Conservation (phyloP, 2,113 vertebrate genomes). For the Cavia porcellus region DNA sequence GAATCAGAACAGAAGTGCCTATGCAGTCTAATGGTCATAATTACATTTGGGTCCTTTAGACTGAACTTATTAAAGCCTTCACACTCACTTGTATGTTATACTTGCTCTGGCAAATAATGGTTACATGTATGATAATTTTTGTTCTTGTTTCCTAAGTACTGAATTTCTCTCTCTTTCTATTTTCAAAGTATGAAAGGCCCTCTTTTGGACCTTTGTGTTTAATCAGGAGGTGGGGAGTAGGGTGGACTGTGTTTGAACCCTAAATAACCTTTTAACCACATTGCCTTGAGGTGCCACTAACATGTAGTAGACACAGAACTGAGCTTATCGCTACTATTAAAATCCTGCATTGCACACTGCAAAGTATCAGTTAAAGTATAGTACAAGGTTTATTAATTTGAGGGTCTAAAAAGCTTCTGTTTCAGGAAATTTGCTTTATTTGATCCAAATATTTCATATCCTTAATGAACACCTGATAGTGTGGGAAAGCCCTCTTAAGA, state of each 20-base stretch:
- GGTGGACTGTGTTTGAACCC: constrained; percentile 54
- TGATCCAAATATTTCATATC: constrained; percentile 73
- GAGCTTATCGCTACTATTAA: constrained; percentile 83
- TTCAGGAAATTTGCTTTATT: constrained; percentile 64
- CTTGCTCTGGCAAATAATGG: constrained; percentile 8
- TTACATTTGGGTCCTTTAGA: constrained; percentile 46
- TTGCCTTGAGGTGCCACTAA: constrained; percentile 58
- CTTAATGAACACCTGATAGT: constrained; percentile 61
- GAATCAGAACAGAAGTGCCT: neutral
- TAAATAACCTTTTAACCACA: constrained; percentile 44
- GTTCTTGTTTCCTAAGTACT: neutral
- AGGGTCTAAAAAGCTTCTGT: constrained; percentile 53
- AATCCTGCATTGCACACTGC: constrained; percentile 74
- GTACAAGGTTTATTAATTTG: constrained; percentile 77
- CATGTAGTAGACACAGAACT: constrained; percentile 60
- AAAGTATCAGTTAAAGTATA: constrained; percentile 71
- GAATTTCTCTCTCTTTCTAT: neutral
- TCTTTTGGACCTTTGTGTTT: constrained; percentile 20
- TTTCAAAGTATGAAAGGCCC: constrained; percentile 24
- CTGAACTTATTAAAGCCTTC: constrained; percentile 60
- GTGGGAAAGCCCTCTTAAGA: constrained; percentile 45
- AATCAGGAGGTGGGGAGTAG: neutral
- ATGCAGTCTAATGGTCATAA: constrained; percentile 49
- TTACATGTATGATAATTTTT: constrained; percentile 39
- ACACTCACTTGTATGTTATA: constrained; percentile 30